Percentiles rank a stretch among this genome's conserved stretches.
Evolutionary conservation across 2,888 invertebrate genomes (phyloP).

Genomic region (Spilarctia lutea): DNA sequence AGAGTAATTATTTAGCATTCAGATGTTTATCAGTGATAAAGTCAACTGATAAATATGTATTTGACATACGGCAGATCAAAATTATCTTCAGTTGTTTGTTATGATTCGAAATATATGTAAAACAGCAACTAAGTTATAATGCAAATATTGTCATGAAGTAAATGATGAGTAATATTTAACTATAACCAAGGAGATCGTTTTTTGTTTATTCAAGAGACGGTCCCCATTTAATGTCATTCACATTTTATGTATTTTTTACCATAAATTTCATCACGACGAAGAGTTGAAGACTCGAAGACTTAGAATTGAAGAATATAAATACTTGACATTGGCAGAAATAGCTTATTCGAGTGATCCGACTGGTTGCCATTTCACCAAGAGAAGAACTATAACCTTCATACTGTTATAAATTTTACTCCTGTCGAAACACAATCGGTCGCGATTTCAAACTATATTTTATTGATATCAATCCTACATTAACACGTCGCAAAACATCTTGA

Average conservation of each 20-base stretch:
- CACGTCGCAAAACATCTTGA: conserved; percentile 44
- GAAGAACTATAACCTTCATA: too few relatives aligned
- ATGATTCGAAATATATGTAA: neutral
- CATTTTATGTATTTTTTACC: too few relatives aligned
- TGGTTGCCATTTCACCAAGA: too few relatives aligned
- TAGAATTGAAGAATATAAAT: too few relatives aligned
- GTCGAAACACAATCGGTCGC: conserved; percentile 21
- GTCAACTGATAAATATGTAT: neutral
- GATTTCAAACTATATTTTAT: conserved; percentile 32
- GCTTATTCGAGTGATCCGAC: too few relatives aligned
- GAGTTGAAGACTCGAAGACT: too few relatives aligned
- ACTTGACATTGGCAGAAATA: too few relatives aligned
- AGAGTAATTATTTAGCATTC: neutral
- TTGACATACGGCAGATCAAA: neutral
- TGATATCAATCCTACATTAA: conserved; percentile 31
- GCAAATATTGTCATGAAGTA: neutral
- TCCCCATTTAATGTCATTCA: too few relatives aligned
- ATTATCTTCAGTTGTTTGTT: neutral
- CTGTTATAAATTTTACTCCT: neutral
- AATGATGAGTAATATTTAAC: neutral
- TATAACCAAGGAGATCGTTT: neutral
- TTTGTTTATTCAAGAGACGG: too few relatives aligned
- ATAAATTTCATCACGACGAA: too few relatives aligned
- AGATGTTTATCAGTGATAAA: neutral
- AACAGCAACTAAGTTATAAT: neutral